These are phyloP conservation scores for Drosophila anceps DNA, from an alignment of 2,888 invertebrate genomes.

Conservation along the genomic window DNA sequence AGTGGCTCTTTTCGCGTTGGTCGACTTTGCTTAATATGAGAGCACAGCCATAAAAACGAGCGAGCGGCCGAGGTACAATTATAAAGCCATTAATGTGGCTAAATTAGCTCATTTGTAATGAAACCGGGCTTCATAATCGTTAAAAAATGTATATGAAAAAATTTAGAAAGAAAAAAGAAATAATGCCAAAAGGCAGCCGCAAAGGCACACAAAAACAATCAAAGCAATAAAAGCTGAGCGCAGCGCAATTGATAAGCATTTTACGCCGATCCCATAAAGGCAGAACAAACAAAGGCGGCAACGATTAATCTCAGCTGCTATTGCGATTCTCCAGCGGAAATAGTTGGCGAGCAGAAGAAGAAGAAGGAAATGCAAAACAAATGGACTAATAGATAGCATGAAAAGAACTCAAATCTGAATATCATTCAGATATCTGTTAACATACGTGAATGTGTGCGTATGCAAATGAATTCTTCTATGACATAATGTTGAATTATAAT, in stretches of 20 bases:
- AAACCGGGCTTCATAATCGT: slow-evolving; percentile 66
- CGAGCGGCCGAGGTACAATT: slow-evolving; percentile 59
- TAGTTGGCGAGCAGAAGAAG: neutral
- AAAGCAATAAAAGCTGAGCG: slow-evolving; percentile 53
- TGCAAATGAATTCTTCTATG: slow-evolving; percentile 22
- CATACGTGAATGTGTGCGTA: slow-evolving; percentile 8
- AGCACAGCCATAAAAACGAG: slow-evolving; percentile 46
- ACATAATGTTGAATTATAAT: slow-evolving; percentile 3
- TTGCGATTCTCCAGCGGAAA: slow-evolving; percentile 19
- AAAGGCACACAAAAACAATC: slow-evolving; percentile 28
- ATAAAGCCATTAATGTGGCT: slow-evolving; percentile 70
- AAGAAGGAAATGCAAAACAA: neutral
- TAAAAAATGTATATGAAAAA: slow-evolving; percentile 44
- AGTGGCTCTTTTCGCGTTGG: slow-evolving; percentile 7
- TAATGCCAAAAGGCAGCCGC: slow-evolving; percentile 16
- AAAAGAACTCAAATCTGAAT: neutral
- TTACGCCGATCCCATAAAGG: slow-evolving; percentile 39
- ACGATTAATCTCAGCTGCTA: slow-evolving; percentile 24
- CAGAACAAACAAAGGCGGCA: slow-evolving; percentile 19
- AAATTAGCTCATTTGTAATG: slow-evolving; percentile 76
- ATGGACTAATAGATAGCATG: slow-evolving; percentile 8
- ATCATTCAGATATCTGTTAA: neutral
- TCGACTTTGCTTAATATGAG: slow-evolving; percentile 24
- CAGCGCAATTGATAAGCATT: slow-evolving; percentile 66
- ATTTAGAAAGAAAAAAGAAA: slow-evolving; percentile 6